Conservation (phyloP, 1,140 invertebrate genomes). For the Condylostylus longicornis region DNA sequence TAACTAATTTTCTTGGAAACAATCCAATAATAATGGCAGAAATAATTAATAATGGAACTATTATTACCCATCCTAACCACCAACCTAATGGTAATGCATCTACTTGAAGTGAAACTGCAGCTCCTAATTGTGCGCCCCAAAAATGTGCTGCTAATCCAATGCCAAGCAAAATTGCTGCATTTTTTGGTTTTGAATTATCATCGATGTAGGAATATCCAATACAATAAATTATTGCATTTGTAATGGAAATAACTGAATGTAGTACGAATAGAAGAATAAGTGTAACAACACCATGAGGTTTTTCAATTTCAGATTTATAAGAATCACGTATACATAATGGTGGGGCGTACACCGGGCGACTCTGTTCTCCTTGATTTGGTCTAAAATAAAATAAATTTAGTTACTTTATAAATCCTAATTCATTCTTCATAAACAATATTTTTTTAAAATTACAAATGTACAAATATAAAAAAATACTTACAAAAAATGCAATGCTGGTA, state of each 20-base stretch:
- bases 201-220: conserved; percentile 51
- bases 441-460: background rate
- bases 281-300: conserved; percentile 12
- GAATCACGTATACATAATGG: conserved; percentile 21
- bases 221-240: conserved; percentile 43
- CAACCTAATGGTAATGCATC: conserved; percentile 19
- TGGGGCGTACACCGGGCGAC: conserved; percentile 17
- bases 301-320: background rate
- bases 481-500: conserved; percentile 38
- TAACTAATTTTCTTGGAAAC: conserved; percentile 41
- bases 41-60: conserved; percentile 38
- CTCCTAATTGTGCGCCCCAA: conserved; percentile 26
- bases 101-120: conserved; percentile 24
- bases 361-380: conserved; percentile 15
- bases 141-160: conserved; percentile 21
- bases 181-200: conserved; percentile 44
- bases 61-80: conserved; percentile 44
- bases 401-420: background rate
- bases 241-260: conserved; percentile 42
- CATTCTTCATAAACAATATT: background rate
- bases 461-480: conserved; percentile 10
- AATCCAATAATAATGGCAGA: conserved; percentile 37
- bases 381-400: conserved; percentile 9
- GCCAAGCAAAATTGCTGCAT: conserved; percentile 33
- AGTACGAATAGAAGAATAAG: conserved; percentile 39